Percentiles rank a stretch among this genome's conserved stretches.
phyloP scores from a whole-genome alignment of 2,113 vertebrate genomes.

The Tragelaphus scriptus region DNA sequence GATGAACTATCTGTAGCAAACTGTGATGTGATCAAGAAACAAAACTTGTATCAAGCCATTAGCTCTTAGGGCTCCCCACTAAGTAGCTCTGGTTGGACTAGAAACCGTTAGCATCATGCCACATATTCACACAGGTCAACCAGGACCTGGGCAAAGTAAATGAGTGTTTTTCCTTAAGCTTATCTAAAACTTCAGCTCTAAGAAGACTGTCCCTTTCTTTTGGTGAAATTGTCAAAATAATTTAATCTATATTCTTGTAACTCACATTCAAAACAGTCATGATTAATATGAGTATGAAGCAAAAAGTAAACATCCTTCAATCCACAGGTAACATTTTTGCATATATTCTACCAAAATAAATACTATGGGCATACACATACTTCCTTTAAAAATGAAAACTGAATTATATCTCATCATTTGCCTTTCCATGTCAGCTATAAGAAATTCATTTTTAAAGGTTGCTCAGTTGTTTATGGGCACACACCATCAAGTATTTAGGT shows the following conservation, averaged over 20 bases:
- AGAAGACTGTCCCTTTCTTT: not conserved
- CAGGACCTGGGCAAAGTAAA: not conserved
- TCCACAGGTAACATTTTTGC: not conserved
- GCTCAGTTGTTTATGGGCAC: not conserved
- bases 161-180: not conserved
- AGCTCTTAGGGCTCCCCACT: not conserved
- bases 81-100: not conserved
- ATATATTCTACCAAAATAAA: not conserved
- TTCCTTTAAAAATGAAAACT: not conserved
- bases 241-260: not conserved
- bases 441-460: not conserved
- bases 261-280: not conserved
- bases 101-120: not conserved
- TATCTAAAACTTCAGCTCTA: not conserved
- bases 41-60: not conserved
- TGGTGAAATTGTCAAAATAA: not conserved
- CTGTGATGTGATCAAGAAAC: not conserved
- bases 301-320: not conserved
- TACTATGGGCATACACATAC: not conserved
- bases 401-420: not conserved
- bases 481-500: not conserved
- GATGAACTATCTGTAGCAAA: not conserved
- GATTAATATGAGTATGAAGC: not conserved
- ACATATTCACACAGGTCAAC: not conserved
- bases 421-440: not conserved